phyloP scores from a whole-genome alignment of 2,113 vertebrate genomes.

The Danionella cerebrum region DNA sequence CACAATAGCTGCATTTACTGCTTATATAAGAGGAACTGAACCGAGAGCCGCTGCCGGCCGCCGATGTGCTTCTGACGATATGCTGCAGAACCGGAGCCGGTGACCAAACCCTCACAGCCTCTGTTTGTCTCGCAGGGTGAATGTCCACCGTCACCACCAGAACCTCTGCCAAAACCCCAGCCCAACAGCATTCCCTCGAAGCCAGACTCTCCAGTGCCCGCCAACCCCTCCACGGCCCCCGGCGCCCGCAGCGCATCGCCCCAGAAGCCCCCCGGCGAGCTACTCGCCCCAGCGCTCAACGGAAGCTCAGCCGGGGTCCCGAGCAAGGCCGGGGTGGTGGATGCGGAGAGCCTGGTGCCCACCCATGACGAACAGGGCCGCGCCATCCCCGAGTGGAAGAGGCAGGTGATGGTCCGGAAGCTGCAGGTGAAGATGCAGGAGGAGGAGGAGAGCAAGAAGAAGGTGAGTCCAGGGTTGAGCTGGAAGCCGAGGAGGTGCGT shows the following conservation, averaged over 20 bases:
- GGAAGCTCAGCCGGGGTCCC: slow-evolving; percentile 60
- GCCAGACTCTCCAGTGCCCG: slow-evolving; percentile 41
- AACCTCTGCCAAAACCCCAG: slow-evolving; percentile 20
- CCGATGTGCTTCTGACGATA: no score
- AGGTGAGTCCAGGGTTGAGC: slow-evolving; percentile 67
- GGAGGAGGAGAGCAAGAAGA: slow-evolving; percentile 84
- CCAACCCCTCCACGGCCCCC: slow-evolving; percentile 44
- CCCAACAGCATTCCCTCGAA: slow-evolving; percentile 43
- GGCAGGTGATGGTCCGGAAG: slow-evolving; percentile 92
- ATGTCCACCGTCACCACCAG: slow-evolving; percentile 48
- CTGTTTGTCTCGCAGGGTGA: slow-evolving; percentile 48
- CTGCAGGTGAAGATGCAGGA: slow-evolving; percentile 92
- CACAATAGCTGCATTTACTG: no score
- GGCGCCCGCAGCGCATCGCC: slow-evolving; percentile 48
- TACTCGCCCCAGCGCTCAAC: slow-evolving; percentile 63
- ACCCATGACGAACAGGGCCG: slow-evolving; percentile 85
- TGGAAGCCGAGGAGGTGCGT: not conserved
- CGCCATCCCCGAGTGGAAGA: slow-evolving; percentile 87
- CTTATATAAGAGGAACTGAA: no score
- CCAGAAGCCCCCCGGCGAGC: slow-evolving; percentile 58
- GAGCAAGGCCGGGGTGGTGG: slow-evolving; percentile 57
- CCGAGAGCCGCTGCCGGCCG: no score
- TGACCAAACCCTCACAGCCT: not conserved
- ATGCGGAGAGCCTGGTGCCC: slow-evolving; percentile 79
- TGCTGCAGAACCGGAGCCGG: no score